phyloP scores from a whole-genome alignment of 2,113 vertebrate genomes.

The Caranx ignobilis region DNA sequence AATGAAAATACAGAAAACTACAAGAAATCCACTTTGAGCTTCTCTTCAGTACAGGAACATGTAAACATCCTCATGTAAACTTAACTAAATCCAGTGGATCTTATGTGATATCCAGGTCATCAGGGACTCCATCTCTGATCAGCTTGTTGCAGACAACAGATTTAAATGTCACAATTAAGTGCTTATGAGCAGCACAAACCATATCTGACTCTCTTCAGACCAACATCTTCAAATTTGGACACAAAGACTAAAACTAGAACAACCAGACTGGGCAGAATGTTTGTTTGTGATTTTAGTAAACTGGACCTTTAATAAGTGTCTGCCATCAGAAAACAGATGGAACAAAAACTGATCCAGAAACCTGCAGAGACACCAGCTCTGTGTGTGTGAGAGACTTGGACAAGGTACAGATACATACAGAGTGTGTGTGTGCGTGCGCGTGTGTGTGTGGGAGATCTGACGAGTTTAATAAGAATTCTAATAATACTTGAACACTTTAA shows the following conservation, averaged over 20 bases:
- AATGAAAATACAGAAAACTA: not conserved
- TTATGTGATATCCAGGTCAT: not conserved
- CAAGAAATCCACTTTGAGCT: no score
- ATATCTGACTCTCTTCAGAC: not conserved
- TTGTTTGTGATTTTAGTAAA: not conserved
- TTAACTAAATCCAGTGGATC: no score
- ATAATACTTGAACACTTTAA: no score
- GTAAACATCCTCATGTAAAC: no score
- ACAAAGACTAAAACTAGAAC: not conserved
- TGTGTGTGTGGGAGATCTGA: no score
- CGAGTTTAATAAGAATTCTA: no score
- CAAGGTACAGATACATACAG: conserved; percentile 11
- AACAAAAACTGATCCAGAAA: conserved; percentile 28
- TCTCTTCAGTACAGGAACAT: no score
- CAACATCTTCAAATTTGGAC: not conserved
- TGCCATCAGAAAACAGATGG: conserved; percentile 48
- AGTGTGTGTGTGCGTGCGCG: not conserved
- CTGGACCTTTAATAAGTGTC: conserved; percentile 16
- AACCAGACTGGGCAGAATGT: not conserved
- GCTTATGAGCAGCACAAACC: not conserved
- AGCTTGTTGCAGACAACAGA: no score
- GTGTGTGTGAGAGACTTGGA: conserved; percentile 21
- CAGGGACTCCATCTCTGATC: not conserved
- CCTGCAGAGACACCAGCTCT: conserved; percentile 28
- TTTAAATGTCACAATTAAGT: not conserved